Percentiles rank a stretch among this genome's conserved stretches.
Evolutionary conservation across 1,140 invertebrate species (phyloP).

Genomic region (Maconellicoccus hirsutus): DNA sequence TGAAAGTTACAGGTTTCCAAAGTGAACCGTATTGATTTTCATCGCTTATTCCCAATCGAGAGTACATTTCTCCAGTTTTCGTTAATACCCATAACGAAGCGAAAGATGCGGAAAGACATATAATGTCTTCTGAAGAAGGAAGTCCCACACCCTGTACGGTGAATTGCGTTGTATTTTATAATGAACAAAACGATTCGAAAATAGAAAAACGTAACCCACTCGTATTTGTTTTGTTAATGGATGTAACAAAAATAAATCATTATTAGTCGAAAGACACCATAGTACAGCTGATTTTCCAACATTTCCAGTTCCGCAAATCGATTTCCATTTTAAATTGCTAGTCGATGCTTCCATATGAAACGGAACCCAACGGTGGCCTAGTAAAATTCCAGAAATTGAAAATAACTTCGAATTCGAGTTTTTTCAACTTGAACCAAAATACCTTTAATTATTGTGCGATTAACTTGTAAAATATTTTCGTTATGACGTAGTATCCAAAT

Average conservation of each 20-base stretch:
- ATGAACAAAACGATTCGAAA: background rate
- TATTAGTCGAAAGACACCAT: background rate
- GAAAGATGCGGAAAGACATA: slow-evolving; percentile 34
- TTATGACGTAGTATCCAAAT: background rate
- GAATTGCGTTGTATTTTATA: background rate
- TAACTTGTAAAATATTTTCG: background rate
- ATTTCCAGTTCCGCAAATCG: background rate
- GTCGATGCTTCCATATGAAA: background rate
- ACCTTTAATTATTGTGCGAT: background rate
- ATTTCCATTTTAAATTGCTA: background rate
- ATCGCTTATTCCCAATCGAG: slow-evolving; percentile 36
- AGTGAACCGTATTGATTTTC: slow-evolving; percentile 34
- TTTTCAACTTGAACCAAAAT: background rate
- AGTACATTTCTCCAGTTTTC: slow-evolving; percentile 36
- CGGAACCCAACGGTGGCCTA: slow-evolving; percentile 5
- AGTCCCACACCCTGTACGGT: slow-evolving; percentile 29
- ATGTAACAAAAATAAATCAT: background rate
- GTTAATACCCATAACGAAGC: slow-evolving; percentile 40
- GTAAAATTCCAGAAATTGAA: background rate
- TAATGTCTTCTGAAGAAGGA: slow-evolving; percentile 30
- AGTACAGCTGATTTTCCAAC: background rate
- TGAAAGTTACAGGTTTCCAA: slow-evolving; percentile 38
- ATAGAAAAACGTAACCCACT: slow-evolving; percentile 17
- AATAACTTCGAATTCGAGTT: background rate
- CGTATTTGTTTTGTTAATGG: background rate